Evolutionary conservation across 2,888 invertebrate genomes (phyloP).

Genomic region (Acrocyrtus sp.): DNA sequence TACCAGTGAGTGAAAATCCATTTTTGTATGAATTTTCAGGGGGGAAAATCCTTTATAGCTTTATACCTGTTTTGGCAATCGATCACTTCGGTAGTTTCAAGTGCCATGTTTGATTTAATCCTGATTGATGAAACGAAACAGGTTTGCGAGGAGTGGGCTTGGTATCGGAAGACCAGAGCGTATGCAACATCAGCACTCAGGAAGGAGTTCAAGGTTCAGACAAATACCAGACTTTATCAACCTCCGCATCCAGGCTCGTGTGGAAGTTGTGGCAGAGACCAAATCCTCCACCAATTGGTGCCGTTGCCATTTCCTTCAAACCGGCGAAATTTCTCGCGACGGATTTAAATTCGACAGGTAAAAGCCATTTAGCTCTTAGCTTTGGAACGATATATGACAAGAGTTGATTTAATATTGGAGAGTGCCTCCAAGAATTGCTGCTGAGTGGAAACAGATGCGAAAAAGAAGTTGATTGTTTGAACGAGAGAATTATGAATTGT

Average conservation of each 20-base stretch:
- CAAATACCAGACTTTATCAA: constrained; percentile 65
- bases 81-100: constrained; percentile 1
- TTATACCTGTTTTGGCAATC: neutral
- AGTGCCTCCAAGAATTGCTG: too few relatives aligned
- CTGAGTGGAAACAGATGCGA: too few relatives aligned
- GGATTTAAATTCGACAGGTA: constrained; percentile 63
- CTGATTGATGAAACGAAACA: neutral
- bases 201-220: constrained; percentile 56
- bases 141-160: constrained; percentile 54
- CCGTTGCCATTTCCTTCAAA: constrained; percentile 68
- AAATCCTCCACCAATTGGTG: constrained; percentile 73
- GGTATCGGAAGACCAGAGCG: constrained; percentile 44
- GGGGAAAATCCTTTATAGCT: neutral
- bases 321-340: constrained; percentile 58
- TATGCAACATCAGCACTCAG: constrained; percentile 55
- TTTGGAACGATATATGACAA: too few relatives aligned
- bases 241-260: constrained; percentile 73
- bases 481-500: too few relatives aligned
- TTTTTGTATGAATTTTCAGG: constrained; percentile 1
- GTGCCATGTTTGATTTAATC: neutral
- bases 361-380: too few relatives aligned
- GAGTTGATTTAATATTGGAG: too few relatives aligned
- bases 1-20: constrained; percentile 61
- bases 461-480: too few relatives aligned
- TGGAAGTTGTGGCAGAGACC: constrained; percentile 84